Conservation (phyloP, 2,888 invertebrate genomes). For the Drosophila vallismaia region DNA sequence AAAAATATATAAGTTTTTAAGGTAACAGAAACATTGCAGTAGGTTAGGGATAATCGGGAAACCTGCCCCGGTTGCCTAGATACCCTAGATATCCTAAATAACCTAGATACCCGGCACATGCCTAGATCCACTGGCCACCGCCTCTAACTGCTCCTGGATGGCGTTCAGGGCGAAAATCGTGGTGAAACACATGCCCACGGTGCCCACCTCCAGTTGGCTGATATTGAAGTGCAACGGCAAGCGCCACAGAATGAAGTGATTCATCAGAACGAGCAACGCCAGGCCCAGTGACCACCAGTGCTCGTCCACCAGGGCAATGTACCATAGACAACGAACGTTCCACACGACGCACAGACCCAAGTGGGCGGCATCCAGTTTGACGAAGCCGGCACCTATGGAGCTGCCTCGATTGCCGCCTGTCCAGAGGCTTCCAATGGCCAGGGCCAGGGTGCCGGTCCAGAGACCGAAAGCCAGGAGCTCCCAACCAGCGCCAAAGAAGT, state of each 20-base stretch:
- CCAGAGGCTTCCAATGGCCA: conserved; percentile 36
- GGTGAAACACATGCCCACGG: conserved; percentile 70
- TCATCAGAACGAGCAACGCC: conserved; percentile 60
- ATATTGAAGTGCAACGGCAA: conserved; percentile 61
- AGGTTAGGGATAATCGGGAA: neutral
- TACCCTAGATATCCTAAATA: no score
- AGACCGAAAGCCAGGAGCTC: conserved; percentile 37
- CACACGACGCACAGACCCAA: conserved; percentile 61
- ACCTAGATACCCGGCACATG: no score
- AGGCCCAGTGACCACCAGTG: conserved; percentile 62
- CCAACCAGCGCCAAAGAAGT: conserved; percentile 48
- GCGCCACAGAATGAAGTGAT: conserved; percentile 71
- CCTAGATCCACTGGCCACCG: conserved; percentile 6
- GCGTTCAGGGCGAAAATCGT: conserved; percentile 69
- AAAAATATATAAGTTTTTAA: neutral
- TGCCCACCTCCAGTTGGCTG: conserved; percentile 57
- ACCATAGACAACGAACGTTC: conserved; percentile 61
- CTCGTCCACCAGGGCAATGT: conserved; percentile 57
- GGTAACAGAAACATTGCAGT: neutral
- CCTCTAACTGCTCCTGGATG: conserved; percentile 60
- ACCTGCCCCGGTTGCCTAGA: neutral
- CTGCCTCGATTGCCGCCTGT: conserved; percentile 17
- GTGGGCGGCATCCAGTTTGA: conserved; percentile 36
- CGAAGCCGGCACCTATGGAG: conserved; percentile 3
- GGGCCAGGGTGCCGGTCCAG: conserved; percentile 39